Evolutionary conservation across 2,888 invertebrate genomes (phyloP), one percentile per base, ranked within the genome.

Genomic region (Folsomia candida): DNA sequence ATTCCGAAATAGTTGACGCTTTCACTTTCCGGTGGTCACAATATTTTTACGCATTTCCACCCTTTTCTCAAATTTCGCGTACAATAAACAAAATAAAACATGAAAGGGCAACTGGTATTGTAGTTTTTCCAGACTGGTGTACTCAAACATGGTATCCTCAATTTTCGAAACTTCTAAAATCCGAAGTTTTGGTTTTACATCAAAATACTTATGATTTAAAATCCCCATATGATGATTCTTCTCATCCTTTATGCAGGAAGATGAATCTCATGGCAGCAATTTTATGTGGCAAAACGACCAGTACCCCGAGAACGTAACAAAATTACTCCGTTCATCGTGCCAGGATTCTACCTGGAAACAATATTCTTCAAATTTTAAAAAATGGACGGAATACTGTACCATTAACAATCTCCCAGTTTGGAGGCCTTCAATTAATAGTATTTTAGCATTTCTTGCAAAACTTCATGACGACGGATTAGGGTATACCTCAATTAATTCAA

Each of bases 121-220:
- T 77, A 0, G 72, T 77, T 1, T 72, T 68, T 0, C 77, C 77
- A 11, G 6, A 57, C 14, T 77, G 76, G 76, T 20, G 29, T 1
- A 51, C 69, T 2, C 76, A 76, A 60, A 26, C 69, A 11, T 77
- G 77, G 77, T 77, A 57, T 51, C 76, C 77, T 0, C 11, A 66
- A 1, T 73, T 62, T 47, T 29, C 29, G 24, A 18, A 58, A 22
- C 22, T 75, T 24, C 3, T 18, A n/a, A 37, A 20, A 47, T 29
- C 54, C 20, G 26, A 75, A 64, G 11, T 73, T 9, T 14, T 71
- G 11, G 11, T 28, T 14, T 51, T 76, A 22, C 24, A 63, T 2
- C 69, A 62, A 4, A 24, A 54, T 20, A 11, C 54, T 51, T 24
- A 74, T 58, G 37, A 71, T 14, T 58, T 76, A 27, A 29, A 22